Evolutionary conservation across 2,113 vertebrate species (phyloP).

Genomic region (Pterocles burchelli): DNA sequence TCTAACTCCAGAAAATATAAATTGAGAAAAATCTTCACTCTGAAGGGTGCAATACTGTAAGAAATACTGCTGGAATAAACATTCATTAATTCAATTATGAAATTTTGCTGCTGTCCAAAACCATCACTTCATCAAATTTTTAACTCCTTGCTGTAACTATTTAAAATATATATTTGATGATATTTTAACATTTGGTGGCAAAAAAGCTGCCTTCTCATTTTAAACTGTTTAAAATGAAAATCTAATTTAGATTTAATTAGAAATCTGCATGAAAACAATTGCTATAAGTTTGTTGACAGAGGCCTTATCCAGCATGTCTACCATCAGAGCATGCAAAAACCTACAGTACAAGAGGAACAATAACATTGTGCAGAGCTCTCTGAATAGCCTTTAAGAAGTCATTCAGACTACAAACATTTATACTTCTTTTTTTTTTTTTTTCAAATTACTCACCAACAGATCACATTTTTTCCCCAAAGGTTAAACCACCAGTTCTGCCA

Average conservation of each 20-base stretch:
- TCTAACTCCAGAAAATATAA: background rate
- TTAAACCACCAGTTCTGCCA: background rate
- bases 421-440: background rate
- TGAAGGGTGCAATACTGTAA: background rate
- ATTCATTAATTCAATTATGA: background rate
- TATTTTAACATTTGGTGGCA: slow-evolving; percentile 2
- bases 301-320: background rate
- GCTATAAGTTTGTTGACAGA: background rate
- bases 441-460: background rate
- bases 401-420: background rate
- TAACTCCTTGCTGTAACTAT: background rate
- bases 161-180: slow-evolving; percentile 1
- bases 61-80: background rate
- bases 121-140: background rate
- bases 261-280: background rate
- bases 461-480: background rate
- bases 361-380: background rate
- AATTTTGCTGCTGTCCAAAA: background rate
- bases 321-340: background rate
- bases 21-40: background rate
- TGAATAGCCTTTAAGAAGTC: background rate
- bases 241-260: slow-evolving; percentile 32
- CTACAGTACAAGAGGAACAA: background rate
- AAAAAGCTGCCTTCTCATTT: background rate
- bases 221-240: background rate